Evolutionary conservation across 2,888 invertebrate species (phyloP).

Genomic region (Metalampra italica): DNA sequence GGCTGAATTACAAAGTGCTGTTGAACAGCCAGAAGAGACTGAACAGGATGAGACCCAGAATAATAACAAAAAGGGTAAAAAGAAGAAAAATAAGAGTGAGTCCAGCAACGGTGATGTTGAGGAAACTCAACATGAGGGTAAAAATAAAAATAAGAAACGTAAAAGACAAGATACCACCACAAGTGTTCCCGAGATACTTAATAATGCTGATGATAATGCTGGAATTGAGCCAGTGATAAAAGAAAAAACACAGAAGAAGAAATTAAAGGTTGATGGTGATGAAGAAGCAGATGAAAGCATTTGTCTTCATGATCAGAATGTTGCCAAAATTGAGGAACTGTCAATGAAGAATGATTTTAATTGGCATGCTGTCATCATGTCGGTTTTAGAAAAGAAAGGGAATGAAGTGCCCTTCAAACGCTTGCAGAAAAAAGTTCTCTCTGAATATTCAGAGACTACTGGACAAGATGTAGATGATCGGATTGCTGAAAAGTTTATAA

Average conservation of each 20-base stretch:
- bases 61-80: constrained; percentile 55
- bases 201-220: constrained; percentile 17
- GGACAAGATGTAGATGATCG: constrained; percentile 78
- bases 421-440: constrained; percentile 85
- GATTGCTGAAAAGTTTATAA: constrained; percentile 83
- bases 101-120: constrained; percentile 39
- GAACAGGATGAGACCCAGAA: constrained; percentile 33
- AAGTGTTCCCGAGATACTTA: constrained; percentile 26
- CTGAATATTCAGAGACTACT: constrained; percentile 78
- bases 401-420: constrained; percentile 85
- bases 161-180: constrained; percentile 64
- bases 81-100: constrained; percentile 60
- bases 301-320: constrained; percentile 68
- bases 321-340: constrained; percentile 58
- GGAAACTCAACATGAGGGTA: constrained; percentile 34
- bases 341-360: constrained; percentile 52
- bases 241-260: constrained; percentile 54
- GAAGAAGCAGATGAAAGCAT: constrained; percentile 53
- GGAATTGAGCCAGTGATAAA: constrained; percentile 30
- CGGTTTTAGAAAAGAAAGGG: constrained; percentile 71
- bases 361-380: constrained; percentile 71
- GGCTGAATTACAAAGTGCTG: constrained; percentile 61
- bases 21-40: constrained; percentile 34
- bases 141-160: constrained; percentile 59
- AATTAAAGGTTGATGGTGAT: constrained; percentile 47